Evolutionary conservation across 2,888 invertebrate species (phyloP), one percentile per base, ranked within the genome.

Genomic region (Lycophotia porphyrea): DNA sequence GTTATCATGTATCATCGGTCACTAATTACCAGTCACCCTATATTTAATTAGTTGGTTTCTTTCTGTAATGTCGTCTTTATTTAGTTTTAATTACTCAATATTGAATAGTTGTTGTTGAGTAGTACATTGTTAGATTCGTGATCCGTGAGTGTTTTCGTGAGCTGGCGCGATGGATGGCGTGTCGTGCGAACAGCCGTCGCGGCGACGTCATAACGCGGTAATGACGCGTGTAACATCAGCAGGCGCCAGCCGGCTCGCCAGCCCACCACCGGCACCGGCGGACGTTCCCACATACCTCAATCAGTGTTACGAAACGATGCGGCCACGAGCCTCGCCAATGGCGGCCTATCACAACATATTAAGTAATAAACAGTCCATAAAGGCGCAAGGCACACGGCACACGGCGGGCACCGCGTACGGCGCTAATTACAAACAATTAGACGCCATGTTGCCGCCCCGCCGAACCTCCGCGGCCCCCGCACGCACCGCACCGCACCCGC

Each of bases 291-390:
- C 91, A 90, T 88, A 81, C 87, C 81, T 87, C 88, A 86, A 90
- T 88, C 82, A 88, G 88, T 88, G 90, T 89, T 88, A 87, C 81
- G 82, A 87, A 90, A 88, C 86, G 80, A 86, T 86, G 86, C 87
- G 75, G 83, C 78, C 72, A 72, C 78, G 73, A 80, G 82, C 42
- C 81, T 85, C 79, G 75, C 87, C 87, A 86, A 90, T 87, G 87
- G 89, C 88, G 89, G 90, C 88, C 91, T 91, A 93, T 92, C 92
- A 91, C 89, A 90, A 91, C 92, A 91, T 94, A 95, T 95, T 95
- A 95, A 95, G 95, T 91, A 93, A 95, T 95, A 95, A 96, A 95
- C 94, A 95, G 94, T 90, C 91, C 89, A 94, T 95, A 95, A 95
- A 95, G 89, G 87, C 91, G 87, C 91, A 91, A 88, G 88, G 86